Evolutionary conservation across 2,113 vertebrate species (phyloP).

Genomic region (Hypomesus transpacificus): DNA sequence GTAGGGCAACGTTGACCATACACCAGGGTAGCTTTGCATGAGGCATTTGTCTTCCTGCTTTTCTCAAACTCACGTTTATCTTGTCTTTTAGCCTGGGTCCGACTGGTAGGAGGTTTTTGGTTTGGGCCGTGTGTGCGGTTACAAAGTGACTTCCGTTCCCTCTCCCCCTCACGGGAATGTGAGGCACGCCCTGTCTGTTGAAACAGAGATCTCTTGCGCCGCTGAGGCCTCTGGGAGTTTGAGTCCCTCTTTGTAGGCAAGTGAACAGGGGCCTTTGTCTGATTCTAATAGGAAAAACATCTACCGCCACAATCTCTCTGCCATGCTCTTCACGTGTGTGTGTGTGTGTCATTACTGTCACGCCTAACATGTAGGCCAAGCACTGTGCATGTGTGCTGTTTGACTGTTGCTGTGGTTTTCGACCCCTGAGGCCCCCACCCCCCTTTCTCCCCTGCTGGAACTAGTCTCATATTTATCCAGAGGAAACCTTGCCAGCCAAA

Average conservation of each 20-base stretch:
- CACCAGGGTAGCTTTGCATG: not conserved
- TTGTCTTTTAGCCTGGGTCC: not conserved
- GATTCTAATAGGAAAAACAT: not conserved
- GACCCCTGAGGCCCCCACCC: too few species aligned
- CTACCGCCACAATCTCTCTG: not conserved
- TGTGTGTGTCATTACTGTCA: not conserved
- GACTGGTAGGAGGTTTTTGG: too few species aligned
- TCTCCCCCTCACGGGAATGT: conserved; percentile 57
- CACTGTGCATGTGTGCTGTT: too few species aligned
- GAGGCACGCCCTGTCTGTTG: conserved; percentile 59
- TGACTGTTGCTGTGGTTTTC: too few species aligned
- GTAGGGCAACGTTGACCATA: not conserved
- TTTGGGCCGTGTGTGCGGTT: conserved; percentile 3
- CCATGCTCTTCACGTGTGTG: not conserved
- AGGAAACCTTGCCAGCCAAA: conserved; percentile 1
- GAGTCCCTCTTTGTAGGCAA: not conserved
- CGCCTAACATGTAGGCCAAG: too few species aligned
- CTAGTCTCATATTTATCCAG: conserved; percentile 30
- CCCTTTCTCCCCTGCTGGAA: not conserved
- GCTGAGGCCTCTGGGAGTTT: conserved; percentile 13
- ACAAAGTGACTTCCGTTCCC: conserved; percentile 11
- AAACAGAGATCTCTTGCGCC: conserved; percentile 37
- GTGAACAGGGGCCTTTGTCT: not conserved
- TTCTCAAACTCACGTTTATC: not conserved
- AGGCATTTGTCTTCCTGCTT: too few species aligned